Conservation (phyloP, 2,888 invertebrate genomes). For the Nemotelus pantherinus region DNA sequence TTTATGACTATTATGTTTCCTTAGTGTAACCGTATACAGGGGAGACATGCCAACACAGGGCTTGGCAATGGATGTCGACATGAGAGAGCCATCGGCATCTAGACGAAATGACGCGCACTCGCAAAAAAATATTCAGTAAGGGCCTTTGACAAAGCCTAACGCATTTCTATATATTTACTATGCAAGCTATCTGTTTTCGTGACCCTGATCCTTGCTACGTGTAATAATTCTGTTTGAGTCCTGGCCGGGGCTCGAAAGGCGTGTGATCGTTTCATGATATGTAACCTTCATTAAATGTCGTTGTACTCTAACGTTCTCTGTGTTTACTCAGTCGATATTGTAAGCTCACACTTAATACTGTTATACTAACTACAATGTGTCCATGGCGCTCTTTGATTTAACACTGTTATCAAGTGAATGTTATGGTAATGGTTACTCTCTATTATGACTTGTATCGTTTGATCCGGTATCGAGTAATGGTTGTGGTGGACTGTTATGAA, state of each 20-base stretch:
- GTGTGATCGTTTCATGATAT: conserved; percentile 26
- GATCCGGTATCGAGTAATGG: too few relatives aligned
- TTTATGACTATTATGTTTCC: conserved; percentile 51
- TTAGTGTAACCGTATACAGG: conserved; percentile 61
- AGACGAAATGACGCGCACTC: conserved; percentile 50
- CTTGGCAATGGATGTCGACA: conserved; percentile 48
- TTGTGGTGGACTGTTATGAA: too few relatives aligned
- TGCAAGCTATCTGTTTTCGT: conserved; percentile 34
- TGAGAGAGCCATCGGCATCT: conserved; percentile 45
- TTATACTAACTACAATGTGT: conserved; percentile 5
- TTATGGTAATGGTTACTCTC: background rate
- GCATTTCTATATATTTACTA: conserved; percentile 38
- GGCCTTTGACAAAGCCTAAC: conserved; percentile 35
- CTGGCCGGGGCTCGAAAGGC: conserved; percentile 28
- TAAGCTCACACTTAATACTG: conserved; percentile 2
- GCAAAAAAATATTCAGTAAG: conserved; percentile 57
- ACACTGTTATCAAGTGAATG: conserved; percentile 1
- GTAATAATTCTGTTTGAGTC: conserved; percentile 33
- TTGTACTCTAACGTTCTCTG: conserved; percentile 35
- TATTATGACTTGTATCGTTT: too few relatives aligned
- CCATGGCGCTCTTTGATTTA: background rate
- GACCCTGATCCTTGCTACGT: conserved; percentile 41
- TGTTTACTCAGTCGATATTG: conserved; percentile 33
- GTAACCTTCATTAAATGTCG: conserved; percentile 18
- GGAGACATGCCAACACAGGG: conserved; percentile 59